Percentiles rank a stretch among this genome's conserved stretches.
Conservation (phyloP, 2,113 vertebrate genomes). For the Bettongia penicillata region DNA sequence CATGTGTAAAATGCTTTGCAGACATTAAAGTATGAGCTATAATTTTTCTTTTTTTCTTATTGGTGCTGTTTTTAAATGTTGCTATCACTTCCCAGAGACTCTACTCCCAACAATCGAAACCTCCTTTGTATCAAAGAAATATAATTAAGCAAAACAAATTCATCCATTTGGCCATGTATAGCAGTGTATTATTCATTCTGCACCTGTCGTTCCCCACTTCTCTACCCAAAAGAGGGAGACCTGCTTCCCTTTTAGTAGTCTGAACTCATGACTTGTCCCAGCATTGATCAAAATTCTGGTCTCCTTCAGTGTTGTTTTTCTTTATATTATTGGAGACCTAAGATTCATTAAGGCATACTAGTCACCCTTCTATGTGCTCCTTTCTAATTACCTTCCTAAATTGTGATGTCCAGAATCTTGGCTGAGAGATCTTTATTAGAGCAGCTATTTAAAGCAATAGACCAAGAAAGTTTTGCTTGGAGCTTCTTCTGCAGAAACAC, state of each 20-base stretch:
- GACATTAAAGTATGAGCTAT: background rate
- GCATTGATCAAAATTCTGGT: background rate
- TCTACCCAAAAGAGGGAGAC: background rate
- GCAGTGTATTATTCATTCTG: background rate
- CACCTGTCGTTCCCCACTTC: background rate
- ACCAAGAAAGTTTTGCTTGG: background rate
- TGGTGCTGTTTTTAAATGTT: background rate
- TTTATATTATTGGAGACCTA: background rate
- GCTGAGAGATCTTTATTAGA: background rate
- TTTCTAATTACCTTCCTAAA: background rate
- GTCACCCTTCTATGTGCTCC: background rate
- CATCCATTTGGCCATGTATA: background rate
- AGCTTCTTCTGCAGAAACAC: constrained; percentile 14
- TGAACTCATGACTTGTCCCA: background rate
- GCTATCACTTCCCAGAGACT: background rate
- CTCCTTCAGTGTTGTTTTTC: background rate
- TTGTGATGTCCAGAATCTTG: background rate
- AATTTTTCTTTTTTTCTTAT: background rate
- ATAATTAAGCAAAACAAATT: background rate
- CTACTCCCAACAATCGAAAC: background rate
- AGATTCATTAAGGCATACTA: background rate
- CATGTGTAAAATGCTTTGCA: background rate
- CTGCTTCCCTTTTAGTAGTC: background rate
- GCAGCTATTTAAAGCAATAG: background rate
- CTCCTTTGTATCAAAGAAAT: background rate